Conservation (phyloP, 2,888 invertebrate species). For the Calameuta pallipes region DNA sequence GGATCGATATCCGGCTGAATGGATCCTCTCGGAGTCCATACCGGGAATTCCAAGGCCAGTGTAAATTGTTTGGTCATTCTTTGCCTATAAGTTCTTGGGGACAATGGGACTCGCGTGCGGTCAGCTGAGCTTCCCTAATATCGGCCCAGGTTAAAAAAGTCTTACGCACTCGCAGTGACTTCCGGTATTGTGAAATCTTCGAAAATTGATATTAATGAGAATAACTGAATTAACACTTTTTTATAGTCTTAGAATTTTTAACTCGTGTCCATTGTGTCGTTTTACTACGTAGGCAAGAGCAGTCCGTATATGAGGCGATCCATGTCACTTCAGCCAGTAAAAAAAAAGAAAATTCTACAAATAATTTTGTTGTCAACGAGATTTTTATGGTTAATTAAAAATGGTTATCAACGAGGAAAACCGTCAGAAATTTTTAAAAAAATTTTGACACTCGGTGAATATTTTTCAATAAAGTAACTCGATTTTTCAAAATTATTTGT, state of each 20-base stretch:
- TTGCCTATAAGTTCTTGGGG: conserved; percentile 57
- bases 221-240: background rate
- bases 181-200: background rate
- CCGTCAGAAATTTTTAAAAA: no score
- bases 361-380: no score
- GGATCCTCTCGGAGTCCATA: background rate
- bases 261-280: background rate
- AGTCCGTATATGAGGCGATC: background rate
- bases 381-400: no score
- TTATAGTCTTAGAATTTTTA: background rate
- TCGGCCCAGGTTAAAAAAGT: background rate
- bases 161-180: background rate
- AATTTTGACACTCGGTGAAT: no score
- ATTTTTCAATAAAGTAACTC: no score
- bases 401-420: no score
- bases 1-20: background rate
- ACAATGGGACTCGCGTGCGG: conserved; percentile 44
- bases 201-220: background rate
- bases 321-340: no score
- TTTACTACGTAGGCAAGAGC: background rate
- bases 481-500: no score
- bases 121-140: conserved; percentile 53
- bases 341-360: no score
- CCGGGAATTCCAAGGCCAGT: conserved; percentile 28
- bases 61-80: conserved; percentile 63